These are phyloP conservation scores for Ceyx erithaca DNA, from an alignment of 2,797 vertebrate species.

Conservation along the genomic window DNA sequence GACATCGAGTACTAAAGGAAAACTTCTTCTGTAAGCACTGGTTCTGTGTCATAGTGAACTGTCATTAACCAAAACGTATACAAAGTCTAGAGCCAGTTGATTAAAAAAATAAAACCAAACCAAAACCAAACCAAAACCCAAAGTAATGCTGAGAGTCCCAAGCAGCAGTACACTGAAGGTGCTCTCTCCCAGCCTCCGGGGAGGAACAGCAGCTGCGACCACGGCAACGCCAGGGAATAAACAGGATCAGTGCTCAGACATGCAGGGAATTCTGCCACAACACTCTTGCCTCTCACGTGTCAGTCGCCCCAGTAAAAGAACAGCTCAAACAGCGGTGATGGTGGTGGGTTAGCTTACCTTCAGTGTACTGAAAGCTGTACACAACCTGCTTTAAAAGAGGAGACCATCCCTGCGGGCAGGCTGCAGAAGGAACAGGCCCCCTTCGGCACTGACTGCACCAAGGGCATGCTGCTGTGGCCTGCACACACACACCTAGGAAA, in stretches of 20 bases:
- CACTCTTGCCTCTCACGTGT: constrained; percentile 77
- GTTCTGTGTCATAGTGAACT: constrained; percentile 78
- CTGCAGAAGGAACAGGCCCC: constrained; percentile 90
- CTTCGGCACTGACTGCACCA: constrained; percentile 91
- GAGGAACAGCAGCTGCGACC: constrained; percentile 77
- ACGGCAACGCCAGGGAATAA: constrained; percentile 81
- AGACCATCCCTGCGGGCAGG: constrained; percentile 90
- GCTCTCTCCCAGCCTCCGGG: constrained; percentile 71
- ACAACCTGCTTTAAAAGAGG: constrained; percentile 94
- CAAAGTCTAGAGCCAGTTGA: constrained; percentile 85
- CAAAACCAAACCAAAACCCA: not conserved
- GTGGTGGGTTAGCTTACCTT: constrained; percentile 92
- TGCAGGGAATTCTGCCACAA: constrained; percentile 84
- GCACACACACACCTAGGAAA: constrained; percentile 91
- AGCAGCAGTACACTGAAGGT: constrained; percentile 93
- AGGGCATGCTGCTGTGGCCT: constrained; percentile 91
- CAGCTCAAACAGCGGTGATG: constrained; percentile 84
- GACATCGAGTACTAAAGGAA: constrained; percentile 82
- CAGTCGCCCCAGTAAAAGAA: constrained; percentile 81
- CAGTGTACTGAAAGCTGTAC: constrained; percentile 93
- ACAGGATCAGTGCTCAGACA: constrained; percentile 83
- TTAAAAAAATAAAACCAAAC: constrained; percentile 66
- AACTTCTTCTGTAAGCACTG: constrained; percentile 70
- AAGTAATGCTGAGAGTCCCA: constrained; percentile 58
- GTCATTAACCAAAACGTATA: constrained; percentile 85